These are phyloP conservation scores for Rattus rattus DNA, from an alignment of 2,113 vertebrate species.

Conservation along the genomic window DNA sequence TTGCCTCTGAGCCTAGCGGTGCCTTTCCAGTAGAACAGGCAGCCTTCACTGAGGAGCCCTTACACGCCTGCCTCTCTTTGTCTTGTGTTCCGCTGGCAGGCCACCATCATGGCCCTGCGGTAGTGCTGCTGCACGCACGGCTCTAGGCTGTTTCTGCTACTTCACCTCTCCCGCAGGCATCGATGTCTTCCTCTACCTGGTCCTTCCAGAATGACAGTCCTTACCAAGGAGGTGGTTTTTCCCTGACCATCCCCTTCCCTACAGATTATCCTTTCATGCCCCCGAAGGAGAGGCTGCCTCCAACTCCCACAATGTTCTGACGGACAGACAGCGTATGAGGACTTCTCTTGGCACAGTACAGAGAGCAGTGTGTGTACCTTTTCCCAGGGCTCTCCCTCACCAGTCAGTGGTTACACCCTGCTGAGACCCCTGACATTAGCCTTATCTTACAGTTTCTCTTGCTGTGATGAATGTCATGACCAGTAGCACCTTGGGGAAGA, in stretches of 20 bases:
- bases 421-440: background rate
- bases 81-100: conserved; percentile 94
- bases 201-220: conserved; percentile 92
- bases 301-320: background rate
- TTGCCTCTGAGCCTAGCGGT: background rate
- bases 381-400: background rate
- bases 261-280: conserved; percentile 96
- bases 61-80: conserved; percentile 64
- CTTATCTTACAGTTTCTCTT: background rate
- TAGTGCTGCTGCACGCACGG: conserved; percentile 65
- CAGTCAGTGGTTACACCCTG: background rate
- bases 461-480: background rate
- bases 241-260: conserved; percentile 94
- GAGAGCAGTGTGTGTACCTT: background rate
- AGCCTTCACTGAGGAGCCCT: background rate
- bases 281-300: conserved; percentile 89
- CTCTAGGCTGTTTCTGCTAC: background rate
- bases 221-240: conserved; percentile 96
- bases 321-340: background rate
- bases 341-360: background rate
- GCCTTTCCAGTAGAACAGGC: background rate
- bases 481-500: background rate
- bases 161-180: background rate
- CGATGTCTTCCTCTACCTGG: conserved; percentile 52
- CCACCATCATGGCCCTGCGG: conserved; percentile 94